Evolutionary conservation across 1,140 invertebrate genomes (phyloP), one percentile per base, ranked within the genome.

Genomic region (Aphelenchoides avenae): DNA sequence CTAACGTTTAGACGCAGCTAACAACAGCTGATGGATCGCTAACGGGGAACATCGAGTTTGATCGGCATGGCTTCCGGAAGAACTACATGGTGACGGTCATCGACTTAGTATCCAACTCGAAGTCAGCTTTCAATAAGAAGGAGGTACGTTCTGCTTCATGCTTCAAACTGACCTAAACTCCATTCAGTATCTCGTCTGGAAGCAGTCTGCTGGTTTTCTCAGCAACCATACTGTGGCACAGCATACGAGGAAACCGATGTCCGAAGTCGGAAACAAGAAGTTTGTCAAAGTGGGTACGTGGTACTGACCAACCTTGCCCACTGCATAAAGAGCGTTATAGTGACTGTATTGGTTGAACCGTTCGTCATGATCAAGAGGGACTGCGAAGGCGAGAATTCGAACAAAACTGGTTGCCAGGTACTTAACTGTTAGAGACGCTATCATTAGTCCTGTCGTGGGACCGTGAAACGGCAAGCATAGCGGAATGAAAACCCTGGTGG

Each of bases 311-410:
- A 36, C 5, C 5, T 46, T n/a, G 34, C 15, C 15, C 7, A 5
- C 51, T 43, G 61, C 50, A 64, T n/a, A n/a, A n/a, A n/a, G n/a
- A n/a, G n/a, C n/a, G n/a, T n/a, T n/a, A 52, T 73, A 9, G 65
- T 65, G 47, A 75, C 54, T 26, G 70, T 46, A 22, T 36, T 75
- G 5, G 68, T 70, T 9, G 69, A 72, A 41, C 73, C 73, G 11
- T 75, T 75, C 53, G 73, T 77, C 11, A 75, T 75, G 73, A 60
- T 70, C 7, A 75, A 75, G 44, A 43, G 66, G 43, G 70, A 69
- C 33, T 70, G 64, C 30, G 62, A 44, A 6, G 46, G 46, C 27
- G 44, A 36, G 44, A 47, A 30, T 47, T 30, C 22, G 44, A 47
- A 22, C 18, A 30, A 15, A 47, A 24, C 15, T 34, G 27, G 3